phyloP scores from a whole-genome alignment of 2,797 vertebrate species.

The Hypotaenidia okinawae region DNA sequence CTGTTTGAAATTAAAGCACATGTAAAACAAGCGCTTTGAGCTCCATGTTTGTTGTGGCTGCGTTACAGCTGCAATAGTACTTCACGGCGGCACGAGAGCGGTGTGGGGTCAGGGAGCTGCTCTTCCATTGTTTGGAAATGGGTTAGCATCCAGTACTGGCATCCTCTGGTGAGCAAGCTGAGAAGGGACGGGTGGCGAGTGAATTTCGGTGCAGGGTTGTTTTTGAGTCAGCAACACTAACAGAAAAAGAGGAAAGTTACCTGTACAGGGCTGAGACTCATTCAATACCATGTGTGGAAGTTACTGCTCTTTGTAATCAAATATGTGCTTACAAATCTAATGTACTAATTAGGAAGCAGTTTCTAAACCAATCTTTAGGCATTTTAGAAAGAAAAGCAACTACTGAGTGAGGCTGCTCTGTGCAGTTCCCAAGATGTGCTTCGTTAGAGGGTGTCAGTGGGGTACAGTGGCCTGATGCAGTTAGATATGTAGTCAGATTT shows the following conservation, averaged over 20 bases:
- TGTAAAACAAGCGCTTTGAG: not conserved
- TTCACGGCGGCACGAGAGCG: not conserved
- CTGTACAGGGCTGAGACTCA: not conserved
- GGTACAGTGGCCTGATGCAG: not conserved
- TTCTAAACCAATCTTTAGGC: not conserved
- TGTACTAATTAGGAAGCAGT: slow-evolving; percentile 21
- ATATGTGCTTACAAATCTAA: not conserved
- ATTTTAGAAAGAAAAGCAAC: not conserved
- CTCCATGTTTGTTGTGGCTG: not conserved
- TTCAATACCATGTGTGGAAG: accelerated
- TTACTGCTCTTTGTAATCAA: not conserved
- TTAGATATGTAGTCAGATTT: slow-evolving; percentile 36
- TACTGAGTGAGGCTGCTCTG: not conserved
- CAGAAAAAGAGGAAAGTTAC: not conserved
- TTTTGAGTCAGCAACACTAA: not conserved
- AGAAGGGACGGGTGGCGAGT: not conserved
- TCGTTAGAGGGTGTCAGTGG: slow-evolving; percentile 14
- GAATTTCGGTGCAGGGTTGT: not conserved
- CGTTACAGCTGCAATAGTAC: not conserved
- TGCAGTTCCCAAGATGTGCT: not conserved
- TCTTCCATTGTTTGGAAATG: not conserved
- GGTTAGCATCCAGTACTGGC: not conserved
- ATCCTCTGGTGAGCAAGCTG: not conserved
- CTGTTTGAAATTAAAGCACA: not conserved
- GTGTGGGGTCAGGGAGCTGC: not conserved